These are phyloP conservation scores for Acanthurus tractus DNA, from an alignment of 2,797 vertebrate genomes.

Conservation along the genomic window DNA sequence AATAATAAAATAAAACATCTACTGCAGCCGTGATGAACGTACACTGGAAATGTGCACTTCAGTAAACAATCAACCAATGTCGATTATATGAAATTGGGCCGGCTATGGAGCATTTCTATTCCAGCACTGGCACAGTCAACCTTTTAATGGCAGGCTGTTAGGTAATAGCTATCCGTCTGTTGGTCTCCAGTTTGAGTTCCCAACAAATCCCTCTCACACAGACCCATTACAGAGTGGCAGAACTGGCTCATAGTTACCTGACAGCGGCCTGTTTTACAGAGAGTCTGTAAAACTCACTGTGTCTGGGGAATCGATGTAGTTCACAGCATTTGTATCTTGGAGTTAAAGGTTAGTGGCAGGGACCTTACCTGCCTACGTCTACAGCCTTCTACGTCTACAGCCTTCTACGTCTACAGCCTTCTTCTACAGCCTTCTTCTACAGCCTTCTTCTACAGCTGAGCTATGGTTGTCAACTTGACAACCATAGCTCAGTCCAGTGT, in stretches of 20 bases:
- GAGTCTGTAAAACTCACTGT: slow-evolving; percentile 33
- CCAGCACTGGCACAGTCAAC: slow-evolving; percentile 76
- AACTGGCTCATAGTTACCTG: slow-evolving; percentile 55
- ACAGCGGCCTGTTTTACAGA: slow-evolving; percentile 54
- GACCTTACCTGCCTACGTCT: slow-evolving; percentile 21
- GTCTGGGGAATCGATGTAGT: slow-evolving; percentile 17
- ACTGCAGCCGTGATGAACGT: slow-evolving; percentile 79
- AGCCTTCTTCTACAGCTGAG: no score
- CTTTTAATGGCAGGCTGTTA: slow-evolving; percentile 83
- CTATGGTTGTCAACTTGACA: slow-evolving; percentile 16
- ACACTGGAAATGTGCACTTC: slow-evolving; percentile 83
- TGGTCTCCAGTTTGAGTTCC: slow-evolving; percentile 77
- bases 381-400: no score
- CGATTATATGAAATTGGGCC: slow-evolving; percentile 85
- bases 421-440: no score
- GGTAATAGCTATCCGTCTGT: slow-evolving; percentile 73
- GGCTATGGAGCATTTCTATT: slow-evolving; percentile 73
- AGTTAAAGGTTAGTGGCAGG: slow-evolving; percentile 33
- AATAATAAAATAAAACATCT: slow-evolving; percentile 85
- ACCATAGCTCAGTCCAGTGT: not conserved
- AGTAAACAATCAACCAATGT: slow-evolving; percentile 82
- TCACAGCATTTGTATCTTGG: slow-evolving; percentile 1
- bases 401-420: no score
- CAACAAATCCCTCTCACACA: slow-evolving; percentile 71
- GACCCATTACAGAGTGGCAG: slow-evolving; percentile 62